These are phyloP conservation scores for Petrocephalus sullivani DNA, from an alignment of 2,797 vertebrate species.

Conservation along the genomic window DNA sequence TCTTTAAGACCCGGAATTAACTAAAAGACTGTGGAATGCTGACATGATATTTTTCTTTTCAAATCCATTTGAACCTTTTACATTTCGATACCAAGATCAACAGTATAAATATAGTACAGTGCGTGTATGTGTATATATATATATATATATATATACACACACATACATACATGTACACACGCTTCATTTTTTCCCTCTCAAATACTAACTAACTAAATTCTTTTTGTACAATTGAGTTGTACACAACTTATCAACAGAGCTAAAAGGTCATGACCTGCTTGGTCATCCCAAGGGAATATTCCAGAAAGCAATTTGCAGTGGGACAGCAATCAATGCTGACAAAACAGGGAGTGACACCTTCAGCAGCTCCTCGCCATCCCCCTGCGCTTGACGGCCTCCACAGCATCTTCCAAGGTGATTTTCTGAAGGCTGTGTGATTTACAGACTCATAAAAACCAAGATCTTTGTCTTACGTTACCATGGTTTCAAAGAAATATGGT, in stretches of 20 bases:
- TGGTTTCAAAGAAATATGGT: not conserved
- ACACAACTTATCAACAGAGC: not conserved
- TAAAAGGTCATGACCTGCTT: constrained; percentile 23
- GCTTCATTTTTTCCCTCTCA: not conserved
- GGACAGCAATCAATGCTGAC: constrained; percentile 19
- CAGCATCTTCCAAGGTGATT: not conserved
- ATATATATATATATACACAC: not conserved
- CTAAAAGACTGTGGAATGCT: not conserved
- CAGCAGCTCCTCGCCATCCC: not conserved
- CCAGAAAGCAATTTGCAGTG: constrained; percentile 8
- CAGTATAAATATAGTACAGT: not conserved
- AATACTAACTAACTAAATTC: not conserved
- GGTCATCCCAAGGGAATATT: constrained; percentile 7
- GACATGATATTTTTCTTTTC: not conserved
- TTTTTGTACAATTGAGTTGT: not conserved
- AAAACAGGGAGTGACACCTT: not conserved
- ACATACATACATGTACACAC: too few species aligned
- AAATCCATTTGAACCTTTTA: not conserved
- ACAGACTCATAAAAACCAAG: constrained; percentile 11
- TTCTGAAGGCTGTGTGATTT: constrained; percentile 11
- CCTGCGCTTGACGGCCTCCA: not conserved
- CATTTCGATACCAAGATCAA: not conserved
- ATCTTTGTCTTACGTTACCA: constrained; percentile 6
- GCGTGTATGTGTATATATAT: not conserved
- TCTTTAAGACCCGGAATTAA: not conserved